Percentiles rank a stretch among this genome's conserved stretches.
Conservation (phyloP, 1,140 invertebrate genomes). For the Ostrea edulis region DNA sequence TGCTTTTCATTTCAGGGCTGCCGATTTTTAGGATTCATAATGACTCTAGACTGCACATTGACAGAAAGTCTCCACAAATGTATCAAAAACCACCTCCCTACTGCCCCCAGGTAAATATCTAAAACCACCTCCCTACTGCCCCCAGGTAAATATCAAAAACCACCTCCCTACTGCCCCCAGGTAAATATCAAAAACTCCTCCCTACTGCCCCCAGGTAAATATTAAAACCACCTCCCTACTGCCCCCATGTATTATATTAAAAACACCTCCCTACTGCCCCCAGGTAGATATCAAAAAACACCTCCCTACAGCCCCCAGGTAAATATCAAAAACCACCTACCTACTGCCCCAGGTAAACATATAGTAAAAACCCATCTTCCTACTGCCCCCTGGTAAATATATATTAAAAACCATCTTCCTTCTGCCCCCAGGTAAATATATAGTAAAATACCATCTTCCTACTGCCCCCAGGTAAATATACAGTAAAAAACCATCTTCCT, state of each 20-base stretch:
- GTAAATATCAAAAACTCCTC: constrained; percentile 48
- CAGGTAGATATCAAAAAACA: constrained; percentile 58
- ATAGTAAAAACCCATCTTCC: too few species aligned
- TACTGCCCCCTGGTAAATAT: too few species aligned
- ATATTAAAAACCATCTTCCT: constrained; percentile 62
- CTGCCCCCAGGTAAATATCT: constrained; percentile 64
- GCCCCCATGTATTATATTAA: constrained; percentile 72
- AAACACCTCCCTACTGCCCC: constrained; percentile 66
- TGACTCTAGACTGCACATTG: constrained; percentile 66
- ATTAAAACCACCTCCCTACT: too few species aligned
- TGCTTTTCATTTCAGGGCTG: not conserved
- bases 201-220: not conserved
- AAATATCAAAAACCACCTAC: constrained; percentile 48
- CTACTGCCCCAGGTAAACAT: constrained; percentile 66
- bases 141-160: not conserved
- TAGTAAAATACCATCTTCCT: constrained; percentile 54
- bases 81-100: constrained; percentile 71
- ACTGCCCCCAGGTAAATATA: too few species aligned
- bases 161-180: constrained; percentile 62
- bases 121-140: not conserved
- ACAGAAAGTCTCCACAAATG: constrained; percentile 65
- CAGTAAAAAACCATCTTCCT: too few species aligned
- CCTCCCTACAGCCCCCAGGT: not conserved
- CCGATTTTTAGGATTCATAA: constrained; percentile 68
- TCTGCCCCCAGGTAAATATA: not conserved